Evolutionary conservation across 2,113 vertebrate genomes (phyloP).

Genomic region (Calonectris borealis): DNA sequence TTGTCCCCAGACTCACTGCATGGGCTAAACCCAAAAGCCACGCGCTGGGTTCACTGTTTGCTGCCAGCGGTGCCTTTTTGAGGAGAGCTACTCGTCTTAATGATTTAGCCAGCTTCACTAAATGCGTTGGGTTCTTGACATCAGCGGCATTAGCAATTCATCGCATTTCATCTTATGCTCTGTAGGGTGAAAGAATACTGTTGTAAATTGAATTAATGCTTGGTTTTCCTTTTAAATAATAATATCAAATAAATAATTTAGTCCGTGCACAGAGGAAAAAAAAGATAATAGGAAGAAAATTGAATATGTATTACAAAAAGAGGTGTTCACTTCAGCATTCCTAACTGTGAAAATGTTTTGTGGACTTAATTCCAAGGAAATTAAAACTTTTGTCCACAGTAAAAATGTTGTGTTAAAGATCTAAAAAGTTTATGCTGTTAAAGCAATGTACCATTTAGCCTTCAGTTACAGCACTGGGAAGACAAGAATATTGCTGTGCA

Average conservation of each 20-base stretch:
- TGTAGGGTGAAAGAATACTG: background rate
- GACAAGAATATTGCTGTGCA: conserved; percentile 72
- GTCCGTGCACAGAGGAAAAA: no score
- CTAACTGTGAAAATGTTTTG: background rate
- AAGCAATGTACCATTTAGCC: conserved; percentile 60
- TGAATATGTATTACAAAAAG: background rate
- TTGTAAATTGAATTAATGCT: conserved; percentile 23
- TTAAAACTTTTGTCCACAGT: conserved; percentile 53
- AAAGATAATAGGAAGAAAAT: conserved; percentile 3
- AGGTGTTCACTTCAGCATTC: background rate
- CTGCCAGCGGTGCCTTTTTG: background rate
- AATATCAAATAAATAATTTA: conserved; percentile 34
- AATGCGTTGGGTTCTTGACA: background rate
- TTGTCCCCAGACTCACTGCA: background rate
- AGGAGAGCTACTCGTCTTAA: background rate
- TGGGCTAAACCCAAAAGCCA: background rate
- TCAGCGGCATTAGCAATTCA: background rate
- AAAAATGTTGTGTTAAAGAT: conserved; percentile 6
- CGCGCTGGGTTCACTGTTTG: background rate
- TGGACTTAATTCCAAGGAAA: conserved; percentile 52
- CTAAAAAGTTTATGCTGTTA: background rate
- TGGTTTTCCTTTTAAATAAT: background rate
- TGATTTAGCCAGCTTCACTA: background rate
- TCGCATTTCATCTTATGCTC: background rate
- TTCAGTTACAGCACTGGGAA: conserved; percentile 53